Evolutionary conservation across 2,888 invertebrate species (phyloP).

Genomic region (Bellardia pandia): DNA sequence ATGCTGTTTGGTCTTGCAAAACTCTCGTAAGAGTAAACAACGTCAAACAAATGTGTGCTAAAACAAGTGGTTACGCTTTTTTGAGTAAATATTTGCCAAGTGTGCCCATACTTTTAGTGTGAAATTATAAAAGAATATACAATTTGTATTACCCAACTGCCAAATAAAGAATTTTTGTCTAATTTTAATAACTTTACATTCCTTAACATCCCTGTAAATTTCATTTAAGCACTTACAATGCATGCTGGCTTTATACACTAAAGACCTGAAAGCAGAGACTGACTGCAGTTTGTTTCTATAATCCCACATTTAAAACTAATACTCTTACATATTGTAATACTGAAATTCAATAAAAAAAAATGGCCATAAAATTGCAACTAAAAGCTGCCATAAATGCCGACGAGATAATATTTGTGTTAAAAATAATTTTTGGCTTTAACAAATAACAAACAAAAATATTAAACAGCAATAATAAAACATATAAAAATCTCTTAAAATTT

Average conservation of each 20-base stretch:
- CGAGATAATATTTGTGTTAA: conserved; percentile 1
- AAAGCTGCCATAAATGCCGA: conserved; percentile 28
- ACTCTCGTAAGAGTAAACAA: too few relatives aligned
- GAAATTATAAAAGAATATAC: too few relatives aligned
- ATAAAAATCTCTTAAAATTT: conserved; percentile 18
- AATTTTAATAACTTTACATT: background rate
- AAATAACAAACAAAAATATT: conserved; percentile 28
- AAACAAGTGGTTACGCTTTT: too few relatives aligned
- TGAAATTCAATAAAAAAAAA: conserved; percentile 40
- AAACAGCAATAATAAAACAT: conserved; percentile 17
- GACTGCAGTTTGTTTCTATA: conserved; percentile 41
- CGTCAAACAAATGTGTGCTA: too few relatives aligned
- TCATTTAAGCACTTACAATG: conserved; percentile 15
- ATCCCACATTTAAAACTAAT: conserved; percentile 62
- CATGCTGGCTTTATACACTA: conserved; percentile 10
- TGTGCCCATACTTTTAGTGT: too few relatives aligned
- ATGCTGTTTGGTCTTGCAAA: too few relatives aligned
- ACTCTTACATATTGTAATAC: conserved; percentile 10
- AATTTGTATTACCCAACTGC: too few relatives aligned
- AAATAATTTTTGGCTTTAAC: conserved; percentile 18
- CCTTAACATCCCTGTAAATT: background rate
- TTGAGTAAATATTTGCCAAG: too few relatives aligned
- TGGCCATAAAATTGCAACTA: conserved; percentile 27
- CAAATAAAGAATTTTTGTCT: background rate
- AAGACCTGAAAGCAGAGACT: conserved; percentile 17